Evolutionary conservation across 2,888 invertebrate species (phyloP), one percentile per base, ranked within the genome.

Genomic region (Busseola fusca): DNA sequence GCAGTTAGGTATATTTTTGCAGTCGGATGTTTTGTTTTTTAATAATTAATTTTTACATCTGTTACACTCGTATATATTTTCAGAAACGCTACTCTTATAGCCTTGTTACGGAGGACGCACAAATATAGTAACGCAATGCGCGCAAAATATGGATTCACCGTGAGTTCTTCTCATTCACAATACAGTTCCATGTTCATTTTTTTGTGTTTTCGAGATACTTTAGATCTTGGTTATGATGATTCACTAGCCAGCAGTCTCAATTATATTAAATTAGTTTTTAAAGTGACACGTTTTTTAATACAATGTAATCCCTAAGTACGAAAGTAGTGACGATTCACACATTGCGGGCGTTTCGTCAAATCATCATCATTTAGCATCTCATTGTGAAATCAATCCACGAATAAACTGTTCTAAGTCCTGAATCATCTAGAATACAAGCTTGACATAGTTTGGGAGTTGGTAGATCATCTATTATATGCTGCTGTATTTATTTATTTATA

Each of bases 111-210:
- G 85, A 86, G 87, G 86, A 88, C 86, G 88, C 87, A 88, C 89
- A 87, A 87, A 90, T 89, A 87, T 78, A 88, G 86, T 87, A 90
- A 87, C 84, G 87, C 85, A 81, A 82, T 87, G 84, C 83, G 87
- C 85, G 88, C 87, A 85, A 89, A 90, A 91, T 89, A 87, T 89
- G 88, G 84, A 89, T 86, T 86, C 84, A 83, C 83, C 83, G 56
- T 57, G 58, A 65, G 67, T 76, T 81, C 59, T 74, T 78, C 57
- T n/a, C 62, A 69, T 72, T 72, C 57, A 48, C 64, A 56, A 69
- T 34, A n/a, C 25, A 63, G 25, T 57, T 4, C 16, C 56, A 21
- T 45, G 21, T 40, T 30, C 18, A 16, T 0, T 3, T 10, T 30
- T 48, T 21, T 37, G 2, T 54, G 1, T 16, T 65, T 30, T 75